Conservation (phyloP, 2,113 vertebrate genomes). For the Tretioscincus oriximinensis region DNA sequence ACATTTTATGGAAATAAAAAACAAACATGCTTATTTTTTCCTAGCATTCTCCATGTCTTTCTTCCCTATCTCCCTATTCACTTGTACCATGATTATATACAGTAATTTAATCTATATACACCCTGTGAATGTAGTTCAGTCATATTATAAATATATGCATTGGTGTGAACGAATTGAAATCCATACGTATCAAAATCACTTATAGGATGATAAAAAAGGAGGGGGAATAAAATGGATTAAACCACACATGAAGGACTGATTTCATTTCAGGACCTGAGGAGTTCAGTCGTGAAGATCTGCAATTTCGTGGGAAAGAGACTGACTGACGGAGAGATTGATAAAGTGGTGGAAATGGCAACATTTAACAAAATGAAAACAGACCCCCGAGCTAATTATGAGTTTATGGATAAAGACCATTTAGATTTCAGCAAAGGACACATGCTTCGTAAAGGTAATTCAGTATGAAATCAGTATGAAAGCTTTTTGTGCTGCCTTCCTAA, state of each 20-base stretch:
- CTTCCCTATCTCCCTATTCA: too few species aligned
- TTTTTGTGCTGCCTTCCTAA: background rate
- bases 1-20: too few species aligned
- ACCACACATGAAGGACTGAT: background rate
- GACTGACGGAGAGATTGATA: slow-evolving; percentile 58
- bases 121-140: too few species aligned
- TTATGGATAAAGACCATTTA: accelerated
- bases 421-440: background rate
- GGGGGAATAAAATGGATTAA: too few species aligned
- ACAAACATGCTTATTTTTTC: too few species aligned
- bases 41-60: too few species aligned
- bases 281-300: slow-evolving; percentile 62
- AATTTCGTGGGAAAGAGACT: slow-evolving; percentile 65
- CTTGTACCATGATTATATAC: too few species aligned
- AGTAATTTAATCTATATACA: too few species aligned
- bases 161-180: too few species aligned
- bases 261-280: slow-evolving; percentile 63
- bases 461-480: background rate
- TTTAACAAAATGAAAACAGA: slow-evolving; percentile 68
- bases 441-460: slow-evolving; percentile 47
- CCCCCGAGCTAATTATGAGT: slow-evolving; percentile 61
- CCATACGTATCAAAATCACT: too few species aligned
- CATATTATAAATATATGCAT: too few species aligned
- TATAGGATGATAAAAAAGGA: too few species aligned
- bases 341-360: slow-evolving; percentile 60